Evolutionary conservation across 2,797 vertebrate genomes (phyloP).

Genomic region (Silurus aristotelis): DNA sequence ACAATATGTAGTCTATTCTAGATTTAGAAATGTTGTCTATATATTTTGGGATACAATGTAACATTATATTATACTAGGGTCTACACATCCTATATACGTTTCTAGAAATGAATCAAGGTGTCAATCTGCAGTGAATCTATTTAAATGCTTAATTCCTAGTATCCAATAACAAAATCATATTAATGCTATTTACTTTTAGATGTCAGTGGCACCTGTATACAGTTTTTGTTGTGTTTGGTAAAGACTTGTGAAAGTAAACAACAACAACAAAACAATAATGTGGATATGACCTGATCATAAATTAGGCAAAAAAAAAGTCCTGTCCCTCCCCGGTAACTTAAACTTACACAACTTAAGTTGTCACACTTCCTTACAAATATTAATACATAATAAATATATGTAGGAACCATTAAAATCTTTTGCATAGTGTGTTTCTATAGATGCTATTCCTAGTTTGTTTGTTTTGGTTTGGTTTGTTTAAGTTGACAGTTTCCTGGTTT

Average conservation of each 20-base stretch:
- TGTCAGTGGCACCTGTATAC: not conserved
- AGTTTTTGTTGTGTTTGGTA: not conserved
- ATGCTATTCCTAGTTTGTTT: no score
- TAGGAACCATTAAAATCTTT: not conserved
- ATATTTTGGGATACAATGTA: not conserved
- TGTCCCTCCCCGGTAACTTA: not conserved
- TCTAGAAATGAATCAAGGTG: no score
- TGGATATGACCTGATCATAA: not conserved
- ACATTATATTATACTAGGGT: not conserved
- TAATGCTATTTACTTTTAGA: not conserved
- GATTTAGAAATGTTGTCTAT: no score
- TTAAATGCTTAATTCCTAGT: no score
- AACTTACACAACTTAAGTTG: no score
- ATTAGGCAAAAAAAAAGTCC: not conserved
- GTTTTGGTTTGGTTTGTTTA: no score
- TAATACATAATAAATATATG: not conserved
- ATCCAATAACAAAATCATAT: no score
- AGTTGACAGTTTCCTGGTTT: not conserved
- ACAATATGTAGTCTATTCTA: not conserved
- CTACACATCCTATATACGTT: not conserved
- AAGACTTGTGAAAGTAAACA: not conserved
- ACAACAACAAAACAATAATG: not conserved
- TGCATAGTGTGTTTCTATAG: not conserved
- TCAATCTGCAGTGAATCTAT: no score
- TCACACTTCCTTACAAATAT: slow-evolving; percentile 2